Evolutionary conservation across 23 tunicate genomes (phyloP), one percentile per base, ranked within the genome.

Genomic region (Halocynthia aurantium): DNA sequence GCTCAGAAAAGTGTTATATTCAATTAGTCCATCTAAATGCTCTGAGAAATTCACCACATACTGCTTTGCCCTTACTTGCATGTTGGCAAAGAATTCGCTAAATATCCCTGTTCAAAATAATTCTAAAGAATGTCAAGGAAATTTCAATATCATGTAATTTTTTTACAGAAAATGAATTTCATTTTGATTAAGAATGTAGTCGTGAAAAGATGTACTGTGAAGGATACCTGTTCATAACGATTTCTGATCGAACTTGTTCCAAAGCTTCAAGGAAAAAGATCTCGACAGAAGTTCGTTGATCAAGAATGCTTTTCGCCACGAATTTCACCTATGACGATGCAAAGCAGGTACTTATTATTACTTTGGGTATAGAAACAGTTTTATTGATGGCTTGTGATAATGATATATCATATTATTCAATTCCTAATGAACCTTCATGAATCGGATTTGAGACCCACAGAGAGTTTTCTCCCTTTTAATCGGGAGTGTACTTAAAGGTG

Each of bases 231-330:
- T 84, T 92, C 55, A 86, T 57, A 0, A 83, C 76, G 7, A 92
- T 92, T 73, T 92, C 98, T 8, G 85, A 69, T 8, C 98, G 81
- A 54, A 93, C 98, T 84, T 87, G 88, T 52, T 87, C 94, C 83
- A 93, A 53, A 50, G 98, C 94, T 55, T 83, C 86, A 8, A 84
- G 80, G 72, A 93, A 93, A 70, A 93, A 93, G 8, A 74, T 68
- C 52, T 93, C 98, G 51, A 93, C 84, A 6, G 79, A 52, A 12
- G 94, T 87, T 51, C 98, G 93, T 51, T 93, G 82, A n/a, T 93
- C 89, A 7, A 93, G 88, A 50, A 93, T 87, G 50, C 79, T 87
- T 56, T 80, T 87, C 7, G 98, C 94, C 10, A 93, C 72, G 9
- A 50, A 71, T 60, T 87, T 93, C 51, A 93, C 94, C 94, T 87